Base-by-base conservation (phyloP, 2,888 invertebrate genomes). In the Pachymerium ferrugineum region DNA sequence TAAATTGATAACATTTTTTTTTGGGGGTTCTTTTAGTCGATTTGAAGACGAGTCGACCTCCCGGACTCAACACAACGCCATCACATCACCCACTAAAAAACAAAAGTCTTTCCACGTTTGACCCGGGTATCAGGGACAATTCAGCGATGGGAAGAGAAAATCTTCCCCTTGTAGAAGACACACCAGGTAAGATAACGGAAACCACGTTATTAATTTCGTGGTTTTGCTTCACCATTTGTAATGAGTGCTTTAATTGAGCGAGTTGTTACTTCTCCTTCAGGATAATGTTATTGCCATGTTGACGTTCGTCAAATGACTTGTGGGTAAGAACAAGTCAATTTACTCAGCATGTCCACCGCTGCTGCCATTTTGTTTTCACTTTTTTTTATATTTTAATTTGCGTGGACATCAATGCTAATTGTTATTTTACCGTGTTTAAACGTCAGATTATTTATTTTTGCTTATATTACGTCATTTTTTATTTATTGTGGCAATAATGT, bases 91-190 rank as follows among this genome's bases (percentile, higher is more conserved):
- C 33, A 10, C 25, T 68, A 70, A 68, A 77, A 74, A 74, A 76
- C 74, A 71, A 75, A 76, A 72, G 77, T 77, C 76, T 76, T 77
- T 76, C 77, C 76, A 69, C 75, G 28, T 35, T 70, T 22, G 33
- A 70, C 12, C 70, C 33, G 30, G 33, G 22, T 30, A 6, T 70
- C 10, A 30, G 38, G 14, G 70, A 70, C 33, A 70, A 70, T 35
- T 35, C 33, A n/a, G 38, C 38, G 19, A 38, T 30, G 70, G 33
- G 19, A 30, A 62, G 62, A 28, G 62, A 62, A 28, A 62, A 62
- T 62, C 47, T 47, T 22, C 30, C 72, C 14, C 72, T 72, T 0
- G 72, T 72, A 1, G 42, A 47, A 19, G 42, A 47, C 16, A 29
- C 47, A 14, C 72, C 72, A 38, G 62, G 62, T 62, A 62, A 25